Base-by-base conservation (phyloP, 2,797 vertebrate species). In the Xiphorhynchus erythropygius region DNA sequence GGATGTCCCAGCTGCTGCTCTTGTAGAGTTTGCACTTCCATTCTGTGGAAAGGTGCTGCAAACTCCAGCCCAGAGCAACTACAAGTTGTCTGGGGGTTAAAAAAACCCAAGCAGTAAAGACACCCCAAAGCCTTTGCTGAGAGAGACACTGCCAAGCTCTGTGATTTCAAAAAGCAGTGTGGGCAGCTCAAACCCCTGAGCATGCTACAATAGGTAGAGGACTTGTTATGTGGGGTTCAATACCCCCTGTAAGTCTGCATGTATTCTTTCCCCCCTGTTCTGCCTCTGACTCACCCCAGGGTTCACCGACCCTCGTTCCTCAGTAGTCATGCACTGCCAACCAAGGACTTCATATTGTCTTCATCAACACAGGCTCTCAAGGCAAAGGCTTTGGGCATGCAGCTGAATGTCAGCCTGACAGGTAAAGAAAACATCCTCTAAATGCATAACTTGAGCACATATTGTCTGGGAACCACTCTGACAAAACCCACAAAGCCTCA, bases 401-500 rank as follows among this genome's bases (percentile, higher is more conserved):
- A 80, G 87, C 22, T 18, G 82, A 71, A 50, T 30, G 55, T 57
- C 87, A 75, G 79, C 35, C 57, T 60, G 25, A 33, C 57, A 84
- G 77, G 62, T 50, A 81, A 65, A 92, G 84, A 80, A 87, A 91
- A 73, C 50, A 56, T 59, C 71, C 35, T 88, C 60, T 63, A 78
- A 81, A 59, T 59, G 59, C 44, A 5, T 56, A 80, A 73, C 57
- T 77, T n/a, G 55, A 95, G 82, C 82, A 92, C 73, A 28, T 15
- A 63, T 56, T 94, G 73, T 92, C 89, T 91, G 59, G 65, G 62
- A 96, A 46, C 41, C 50, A 25, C 62, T 85, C 39, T 75, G 85
- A 90, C 84, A 94, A 87, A 41, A 92, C 78, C 57, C 52, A 75
- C 87, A 79, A 70, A 87, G 76, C 76, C 73, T 85, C 65, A 52